These are phyloP conservation scores for Timema cristinae DNA, from an alignment of 2,888 invertebrate species.

Conservation along the genomic window DNA sequence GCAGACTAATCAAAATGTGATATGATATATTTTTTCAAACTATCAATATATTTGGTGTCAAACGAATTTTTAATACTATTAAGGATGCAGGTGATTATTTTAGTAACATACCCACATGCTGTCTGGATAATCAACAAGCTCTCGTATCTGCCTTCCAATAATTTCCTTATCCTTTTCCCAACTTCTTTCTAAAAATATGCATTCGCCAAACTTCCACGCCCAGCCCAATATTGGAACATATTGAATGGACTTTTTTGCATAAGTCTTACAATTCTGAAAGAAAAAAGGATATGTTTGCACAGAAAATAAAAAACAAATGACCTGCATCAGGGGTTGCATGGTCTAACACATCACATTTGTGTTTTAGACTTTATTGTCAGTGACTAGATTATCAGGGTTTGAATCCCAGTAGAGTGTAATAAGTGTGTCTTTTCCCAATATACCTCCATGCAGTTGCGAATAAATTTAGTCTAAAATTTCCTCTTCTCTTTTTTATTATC, in stretches of 20 bases:
- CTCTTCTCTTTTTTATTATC: too few relatives aligned
- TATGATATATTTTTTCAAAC: neutral
- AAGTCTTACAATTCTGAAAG: slow-evolving; percentile 86
- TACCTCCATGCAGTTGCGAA: too few relatives aligned
- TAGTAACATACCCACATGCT: slow-evolving; percentile 71
- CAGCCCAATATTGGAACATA: slow-evolving; percentile 92
- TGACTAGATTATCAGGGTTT: too few relatives aligned
- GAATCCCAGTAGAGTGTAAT: too few relatives aligned
- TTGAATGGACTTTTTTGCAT: slow-evolving; percentile 86
- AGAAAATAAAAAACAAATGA: too few relatives aligned
- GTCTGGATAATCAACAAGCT: slow-evolving; percentile 84
- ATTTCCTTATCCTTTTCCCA: slow-evolving; percentile 86
- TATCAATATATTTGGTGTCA: neutral
- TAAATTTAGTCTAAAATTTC: too few relatives aligned
- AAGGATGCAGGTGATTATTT: too few relatives aligned
- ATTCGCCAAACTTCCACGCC: slow-evolving; percentile 95
- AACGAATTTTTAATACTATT: neutral
- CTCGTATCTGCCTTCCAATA: slow-evolving; percentile 73
- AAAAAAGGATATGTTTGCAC: slow-evolving; percentile 18
- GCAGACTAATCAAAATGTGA: neutral
- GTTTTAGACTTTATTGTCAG: too few relatives aligned
- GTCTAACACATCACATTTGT: too few relatives aligned
- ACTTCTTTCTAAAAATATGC: slow-evolving; percentile 87
- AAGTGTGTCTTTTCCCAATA: too few relatives aligned
- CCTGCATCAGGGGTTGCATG: too few relatives aligned